Evolutionary conservation across 2,888 invertebrate species (phyloP), one percentile per base, ranked within the genome.

Genomic region (Maniola hyperantus): DNA sequence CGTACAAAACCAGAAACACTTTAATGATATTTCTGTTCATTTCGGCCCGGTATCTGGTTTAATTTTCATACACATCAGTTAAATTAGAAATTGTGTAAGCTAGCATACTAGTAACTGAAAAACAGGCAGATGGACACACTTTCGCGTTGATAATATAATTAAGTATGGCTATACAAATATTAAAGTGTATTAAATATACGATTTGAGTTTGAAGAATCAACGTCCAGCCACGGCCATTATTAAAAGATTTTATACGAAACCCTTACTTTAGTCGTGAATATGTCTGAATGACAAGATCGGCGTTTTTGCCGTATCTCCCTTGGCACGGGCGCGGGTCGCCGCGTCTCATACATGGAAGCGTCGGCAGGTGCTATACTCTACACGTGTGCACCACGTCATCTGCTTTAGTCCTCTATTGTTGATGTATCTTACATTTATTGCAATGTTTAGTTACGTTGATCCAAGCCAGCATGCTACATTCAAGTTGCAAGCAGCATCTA

Each of bases 361-460:
- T 48, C 53, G 55, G 67, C 70, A 67, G 70, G 67, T 70, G 70
- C 39, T 51, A 6, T n/a, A 54, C 34, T 10, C 18, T 15, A 51
- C 67, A 67, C 67, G 67, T 64, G 50, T 26, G 10, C 4, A 48
- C 4, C 11, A 1, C 50, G 67, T 54, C 44, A 36, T 36, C 53
- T 20, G 51, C n/a, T 76, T 73, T 46, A 85, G 84, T 85, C 86
- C n/a, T 34, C 44, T 36, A 51, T 26, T 6, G 13, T 62, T 8
- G 11, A 26, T 51, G 18, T 18, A 11, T 18, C 10, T 50, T 50
- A 8, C 20, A 50, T 20, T 50, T 50, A 50, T 50, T 50, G 18
- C 20, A 50, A 10, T 20, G 10, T n/a, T 18, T 7, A 18, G 13
- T 8, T 7, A 48, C 7, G 48, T 18, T 48, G 0, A 15, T 46